Evolutionary conservation across 2,797 vertebrate genomes (phyloP), one percentile per base, ranked within the genome.

Genomic region (Xiphophorus birchmanni): DNA sequence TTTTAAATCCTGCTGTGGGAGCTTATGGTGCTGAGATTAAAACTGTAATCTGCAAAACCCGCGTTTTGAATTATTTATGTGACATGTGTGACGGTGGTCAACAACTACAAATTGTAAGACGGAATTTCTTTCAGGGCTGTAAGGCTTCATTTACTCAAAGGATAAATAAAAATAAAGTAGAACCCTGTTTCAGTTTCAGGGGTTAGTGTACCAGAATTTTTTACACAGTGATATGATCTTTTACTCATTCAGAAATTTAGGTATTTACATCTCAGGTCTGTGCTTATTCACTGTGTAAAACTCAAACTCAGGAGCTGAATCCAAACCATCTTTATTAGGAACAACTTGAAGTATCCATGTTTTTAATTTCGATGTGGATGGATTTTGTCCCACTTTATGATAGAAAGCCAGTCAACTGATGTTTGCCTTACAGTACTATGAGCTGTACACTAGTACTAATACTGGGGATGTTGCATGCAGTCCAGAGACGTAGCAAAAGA

Each of bases 41-140:
- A 89, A 48, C 60, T 74, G 45, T 89, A 84, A 92, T 92, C 88
- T 91, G 84, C 75, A 79, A 82, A 84, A 81, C 80, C 67, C 77
- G 72, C 81, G 77, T 82, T 87, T 74, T 73, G 48, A 88, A 87
- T 87, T 85, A 74, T 82, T 86, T 81, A 69, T 67, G 81, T 84
- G 77, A 86, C 45, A 79, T 80, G 69, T 74, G 84, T 82, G 73
- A 50, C 65, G 69, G 45, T 56, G 32, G 47, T 82, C 80, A 84
- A 76, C 80, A 75, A 77, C 76, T 37, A 23, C 50, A 40, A 45
- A 58, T 40, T 35, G 50, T 21, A 79, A 81, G 73, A 5, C 47
- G 72, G 17, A 71, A n/a, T 13, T n/a, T 29, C 54, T 54, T 60
- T 71, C 29, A 50, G 47, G 48, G 50, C 23, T 74, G 74, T 52